Conservation (phyloP, 2,113 vertebrate genomes). For the Gadus chalcogrammus region DNA sequence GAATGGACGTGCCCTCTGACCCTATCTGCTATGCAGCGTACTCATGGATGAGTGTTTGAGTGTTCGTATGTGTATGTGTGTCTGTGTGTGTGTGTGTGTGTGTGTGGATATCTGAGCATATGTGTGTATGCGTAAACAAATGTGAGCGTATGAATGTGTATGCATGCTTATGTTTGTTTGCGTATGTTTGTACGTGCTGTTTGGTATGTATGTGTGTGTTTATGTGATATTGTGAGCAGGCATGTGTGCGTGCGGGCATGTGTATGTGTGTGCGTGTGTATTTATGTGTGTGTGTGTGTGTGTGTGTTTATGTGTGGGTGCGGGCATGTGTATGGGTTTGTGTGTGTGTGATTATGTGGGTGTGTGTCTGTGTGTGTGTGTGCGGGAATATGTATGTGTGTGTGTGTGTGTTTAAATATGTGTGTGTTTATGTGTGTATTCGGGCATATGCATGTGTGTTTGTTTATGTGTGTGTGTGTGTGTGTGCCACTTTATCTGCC, state of each 20-base stretch:
- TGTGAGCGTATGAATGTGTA: background rate
- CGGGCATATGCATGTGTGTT: too few species aligned
- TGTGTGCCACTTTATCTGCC: slow-evolving; percentile 17
- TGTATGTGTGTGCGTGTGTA: too few species aligned
- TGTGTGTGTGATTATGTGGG: slow-evolving; percentile 11
- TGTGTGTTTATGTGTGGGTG: background rate
- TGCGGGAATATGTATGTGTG: too few species aligned
- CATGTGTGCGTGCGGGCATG: too few species aligned
- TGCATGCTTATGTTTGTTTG: background rate
- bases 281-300: too few species aligned
- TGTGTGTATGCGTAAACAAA: background rate
- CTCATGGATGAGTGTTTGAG: too few species aligned
- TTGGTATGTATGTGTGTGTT: too few species aligned
- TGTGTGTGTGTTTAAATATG: too few species aligned
- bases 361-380: slow-evolving; percentile 33
- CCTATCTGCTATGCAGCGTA: slow-evolving; percentile 33
- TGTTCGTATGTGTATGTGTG: slow-evolving; percentile 25
- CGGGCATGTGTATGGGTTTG: background rate
- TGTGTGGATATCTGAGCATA: background rate
- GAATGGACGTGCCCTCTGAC: slow-evolving; percentile 41
- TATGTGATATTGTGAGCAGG: too few species aligned
- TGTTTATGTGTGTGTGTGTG: slow-evolving; percentile 27
- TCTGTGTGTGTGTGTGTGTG: slow-evolving; percentile 1
- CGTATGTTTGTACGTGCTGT: too few species aligned
- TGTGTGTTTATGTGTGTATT: too few species aligned